phyloP scores from a whole-genome alignment of 2,113 vertebrate genomes.

The Rhizomys pruinosus region DNA sequence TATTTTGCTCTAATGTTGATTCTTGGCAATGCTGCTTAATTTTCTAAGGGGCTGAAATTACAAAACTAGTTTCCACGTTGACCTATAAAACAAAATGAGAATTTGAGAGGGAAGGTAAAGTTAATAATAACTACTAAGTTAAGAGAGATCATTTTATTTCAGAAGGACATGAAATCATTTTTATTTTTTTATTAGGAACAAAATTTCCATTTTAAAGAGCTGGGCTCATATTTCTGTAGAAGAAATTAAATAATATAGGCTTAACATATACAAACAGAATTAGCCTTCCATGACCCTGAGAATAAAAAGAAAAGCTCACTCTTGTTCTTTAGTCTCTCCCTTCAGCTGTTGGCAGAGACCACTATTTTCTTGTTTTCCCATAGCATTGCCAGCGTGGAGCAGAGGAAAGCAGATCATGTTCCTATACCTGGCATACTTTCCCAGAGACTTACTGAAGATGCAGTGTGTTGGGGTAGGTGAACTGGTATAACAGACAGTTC shows the following conservation, averaged over 20 bases:
- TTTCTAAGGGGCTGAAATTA: background rate
- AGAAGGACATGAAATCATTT: constrained; percentile 33
- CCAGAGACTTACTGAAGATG: background rate
- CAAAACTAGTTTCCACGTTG: background rate
- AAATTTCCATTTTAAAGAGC: background rate
- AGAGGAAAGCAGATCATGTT: background rate
- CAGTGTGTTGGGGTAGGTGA: too few species aligned
- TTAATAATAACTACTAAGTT: background rate
- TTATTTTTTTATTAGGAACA: background rate
- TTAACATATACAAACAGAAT: background rate
- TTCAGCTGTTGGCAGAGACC: background rate
- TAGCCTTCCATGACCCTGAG: background rate
- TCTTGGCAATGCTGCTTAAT: too few species aligned
- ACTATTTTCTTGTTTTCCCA: background rate
- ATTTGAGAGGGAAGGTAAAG: background rate
- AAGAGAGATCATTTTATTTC: background rate
- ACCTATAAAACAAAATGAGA: background rate
- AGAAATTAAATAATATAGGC: constrained; percentile 25
- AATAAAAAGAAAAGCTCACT: background rate
- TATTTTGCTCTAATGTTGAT: background rate
- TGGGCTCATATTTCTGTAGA: background rate
- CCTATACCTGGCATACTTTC: background rate
- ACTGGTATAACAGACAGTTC: too few species aligned
- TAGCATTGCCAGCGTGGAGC: background rate
- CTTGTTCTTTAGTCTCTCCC: background rate